Percentiles rank a stretch among this genome's conserved stretches.
These are phyloP conservation scores for Erannis defoliaria DNA, from an alignment of 2,888 invertebrate genomes.

Conservation along the genomic window DNA sequence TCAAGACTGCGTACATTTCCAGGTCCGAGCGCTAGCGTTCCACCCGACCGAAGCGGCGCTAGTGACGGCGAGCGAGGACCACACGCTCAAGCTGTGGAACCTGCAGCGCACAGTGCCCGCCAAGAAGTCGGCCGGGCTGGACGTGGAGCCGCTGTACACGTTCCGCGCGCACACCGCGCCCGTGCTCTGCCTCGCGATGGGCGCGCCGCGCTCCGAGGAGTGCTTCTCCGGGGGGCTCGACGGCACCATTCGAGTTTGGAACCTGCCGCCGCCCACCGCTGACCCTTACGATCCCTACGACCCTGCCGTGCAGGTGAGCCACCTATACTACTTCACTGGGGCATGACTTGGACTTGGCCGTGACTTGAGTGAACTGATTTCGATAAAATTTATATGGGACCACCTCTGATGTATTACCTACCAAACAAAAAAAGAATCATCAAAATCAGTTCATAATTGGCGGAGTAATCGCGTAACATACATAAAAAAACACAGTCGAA, in stretches of 20 bases:
- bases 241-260: conserved; percentile 98
- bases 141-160: conserved; percentile 99
- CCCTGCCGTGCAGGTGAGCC: conserved; percentile 91
- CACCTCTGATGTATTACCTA: too few relatives aligned
- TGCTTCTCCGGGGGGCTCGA: conserved; percentile 98
- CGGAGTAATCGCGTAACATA: too few relatives aligned
- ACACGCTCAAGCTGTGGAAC: conserved; percentile 99
- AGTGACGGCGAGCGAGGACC: conserved; percentile 99
- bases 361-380: too few relatives aligned
- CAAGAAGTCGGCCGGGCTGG: conserved; percentile 98
- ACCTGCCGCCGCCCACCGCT: conserved; percentile 96
- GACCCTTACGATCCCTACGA: conserved; percentile 99
- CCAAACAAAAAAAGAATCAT: too few relatives aligned
- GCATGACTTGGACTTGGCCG: too few relatives aligned
- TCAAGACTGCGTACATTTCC: conserved; percentile 44
- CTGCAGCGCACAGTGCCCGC: conserved; percentile 98
- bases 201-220: conserved; percentile 96
- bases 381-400: too few relatives aligned
- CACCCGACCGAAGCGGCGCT: conserved; percentile 98
- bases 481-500: too few relatives aligned
- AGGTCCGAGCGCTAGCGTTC: conserved; percentile 95
- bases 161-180: conserved; percentile 98
- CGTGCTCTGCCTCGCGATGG: conserved; percentile 97
- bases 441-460: too few relatives aligned
- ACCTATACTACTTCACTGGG: too few relatives aligned